Evolutionary conservation across 2,113 vertebrate genomes (phyloP), one percentile per base, ranked within the genome.

Genomic region (Vireo altiloquus): DNA sequence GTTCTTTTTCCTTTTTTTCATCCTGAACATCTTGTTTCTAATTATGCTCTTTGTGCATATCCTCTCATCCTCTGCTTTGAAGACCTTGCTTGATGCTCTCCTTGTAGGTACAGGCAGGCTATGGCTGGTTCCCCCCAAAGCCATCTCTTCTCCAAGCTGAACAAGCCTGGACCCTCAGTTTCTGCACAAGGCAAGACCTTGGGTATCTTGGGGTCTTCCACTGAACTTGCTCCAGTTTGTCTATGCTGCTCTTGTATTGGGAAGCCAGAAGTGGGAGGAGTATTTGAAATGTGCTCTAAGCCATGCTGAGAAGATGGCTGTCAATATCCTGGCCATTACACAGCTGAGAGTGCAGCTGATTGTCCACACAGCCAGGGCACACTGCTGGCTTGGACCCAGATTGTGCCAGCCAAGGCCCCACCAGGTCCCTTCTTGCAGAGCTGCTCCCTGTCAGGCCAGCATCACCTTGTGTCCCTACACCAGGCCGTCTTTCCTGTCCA

Each of bases 1-100:
- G 22, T 27, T 6, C 19, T 59, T 83, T 60, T 54, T 42, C 16
- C 28, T 21, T 64, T 64, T 64, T 90, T 57, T 17, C 25, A 68
- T 7, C 21, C 25, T 27, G 17, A 75, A 21, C 4, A 4, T 81
- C 40, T 92, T 71, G 3, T 35, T 85, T 90, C 39, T 6, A 40
- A 17, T 66, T 76, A 35, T 60, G 22, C 25, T 20, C 3, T 15
- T 28, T 42, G 37, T 1, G 0, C 6, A 0, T n/a, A 4, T 52
- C 14, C 30, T 70, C 28, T 65, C 24, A 25, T 11, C 27, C 24
- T 80, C 35, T 18, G 3, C 50, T 70, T 37, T 61, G 47, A 90
- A 61, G 13, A 75, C 13, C 19, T 79, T 85, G 1, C 22, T 49
- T 57, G 19, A 40, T 75, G 57, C 21, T 3, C 9, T 69, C 15